Percentiles rank a stretch among this genome's conserved stretches.
Evolutionary conservation across 1,140 invertebrate genomes (phyloP).

Genomic region (Gryllus bimaculatus): DNA sequence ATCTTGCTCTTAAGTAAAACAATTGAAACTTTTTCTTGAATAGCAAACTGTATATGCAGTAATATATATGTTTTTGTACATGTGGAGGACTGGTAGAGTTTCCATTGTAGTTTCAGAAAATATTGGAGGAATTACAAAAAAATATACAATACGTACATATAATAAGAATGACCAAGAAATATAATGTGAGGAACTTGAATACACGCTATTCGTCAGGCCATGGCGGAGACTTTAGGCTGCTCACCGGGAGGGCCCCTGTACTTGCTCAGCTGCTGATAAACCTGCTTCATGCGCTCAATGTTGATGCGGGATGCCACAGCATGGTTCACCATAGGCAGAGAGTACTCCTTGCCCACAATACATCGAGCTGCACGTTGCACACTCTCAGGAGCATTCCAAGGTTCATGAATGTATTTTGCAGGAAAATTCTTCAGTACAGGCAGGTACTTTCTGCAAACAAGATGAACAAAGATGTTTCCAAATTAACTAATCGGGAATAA

Average conservation of each 20-base stretch:
- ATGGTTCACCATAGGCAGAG: constrained; percentile 79
- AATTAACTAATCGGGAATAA: too few relatives aligned
- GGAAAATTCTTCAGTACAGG: constrained; percentile 75
- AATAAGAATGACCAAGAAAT: neutral
- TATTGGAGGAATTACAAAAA: neutral
- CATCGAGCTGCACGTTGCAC: constrained; percentile 73
- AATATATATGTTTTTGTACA: neutral
- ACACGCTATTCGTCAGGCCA: neutral
- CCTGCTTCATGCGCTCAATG: constrained; percentile 79
- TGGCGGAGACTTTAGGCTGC: neutral
- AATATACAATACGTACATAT: neutral
- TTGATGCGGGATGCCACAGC: constrained; percentile 62
- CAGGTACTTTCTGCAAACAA: constrained; percentile 58
- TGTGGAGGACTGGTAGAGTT: neutral
- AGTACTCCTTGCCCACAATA: constrained; percentile 75
- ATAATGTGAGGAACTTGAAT: neutral
- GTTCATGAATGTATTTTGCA: constrained; percentile 77
- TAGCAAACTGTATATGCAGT: neutral
- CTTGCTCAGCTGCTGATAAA: constrained; percentile 68
- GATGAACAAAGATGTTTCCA: too few relatives aligned
- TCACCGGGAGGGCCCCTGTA: constrained; percentile 32
- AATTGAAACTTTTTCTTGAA: too few relatives aligned
- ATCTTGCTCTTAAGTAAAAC: too few relatives aligned
- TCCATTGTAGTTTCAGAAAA: neutral
- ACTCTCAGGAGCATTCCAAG: constrained; percentile 72